phyloP scores from a whole-genome alignment of 92 coral and sea anemone genomes.

The Porites lobata region DNA sequence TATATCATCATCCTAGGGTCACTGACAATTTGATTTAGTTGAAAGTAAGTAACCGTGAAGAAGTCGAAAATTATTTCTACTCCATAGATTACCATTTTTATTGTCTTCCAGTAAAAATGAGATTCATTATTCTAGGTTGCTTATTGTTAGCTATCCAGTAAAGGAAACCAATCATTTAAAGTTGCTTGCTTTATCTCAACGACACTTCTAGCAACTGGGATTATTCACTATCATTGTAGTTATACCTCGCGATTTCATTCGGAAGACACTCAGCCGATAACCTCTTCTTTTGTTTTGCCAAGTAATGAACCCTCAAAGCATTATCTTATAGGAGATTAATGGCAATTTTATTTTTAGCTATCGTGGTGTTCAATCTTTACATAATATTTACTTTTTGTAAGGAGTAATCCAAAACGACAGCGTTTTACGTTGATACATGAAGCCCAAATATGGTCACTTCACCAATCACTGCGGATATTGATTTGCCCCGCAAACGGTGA shows the following conservation, averaged over 20 bases:
- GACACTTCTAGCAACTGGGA: background rate
- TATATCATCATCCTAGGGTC: too few relatives aligned
- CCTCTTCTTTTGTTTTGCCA: constrained; percentile 1
- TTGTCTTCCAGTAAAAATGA: too few relatives aligned
- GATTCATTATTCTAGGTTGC: too few relatives aligned
- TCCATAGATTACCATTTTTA: too few relatives aligned
- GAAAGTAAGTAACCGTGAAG: too few relatives aligned
- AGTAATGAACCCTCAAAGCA: constrained; percentile 11
- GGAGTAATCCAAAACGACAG: background rate
- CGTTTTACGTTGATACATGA: background rate
- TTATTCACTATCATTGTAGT: background rate
- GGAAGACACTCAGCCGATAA: background rate
- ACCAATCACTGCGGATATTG: background rate
- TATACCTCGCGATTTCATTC: background rate
- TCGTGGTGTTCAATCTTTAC: background rate
- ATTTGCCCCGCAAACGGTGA: background rate
- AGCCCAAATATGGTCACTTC: too few relatives aligned
- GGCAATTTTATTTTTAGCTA: constrained; percentile 4
- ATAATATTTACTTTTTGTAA: background rate
- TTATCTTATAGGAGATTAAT: constrained; percentile 8
- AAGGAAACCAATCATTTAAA: too few relatives aligned
- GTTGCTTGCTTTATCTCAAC: background rate
- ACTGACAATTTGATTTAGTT: too few relatives aligned
- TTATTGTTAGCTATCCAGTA: too few relatives aligned
- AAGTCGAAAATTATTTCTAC: too few relatives aligned